Evolutionary conservation across 53 echinoderm and acorn worm genomes (phyloP), one percentile per base, ranked within the genome.

Genomic region (Zoroaster sp.): DNA sequence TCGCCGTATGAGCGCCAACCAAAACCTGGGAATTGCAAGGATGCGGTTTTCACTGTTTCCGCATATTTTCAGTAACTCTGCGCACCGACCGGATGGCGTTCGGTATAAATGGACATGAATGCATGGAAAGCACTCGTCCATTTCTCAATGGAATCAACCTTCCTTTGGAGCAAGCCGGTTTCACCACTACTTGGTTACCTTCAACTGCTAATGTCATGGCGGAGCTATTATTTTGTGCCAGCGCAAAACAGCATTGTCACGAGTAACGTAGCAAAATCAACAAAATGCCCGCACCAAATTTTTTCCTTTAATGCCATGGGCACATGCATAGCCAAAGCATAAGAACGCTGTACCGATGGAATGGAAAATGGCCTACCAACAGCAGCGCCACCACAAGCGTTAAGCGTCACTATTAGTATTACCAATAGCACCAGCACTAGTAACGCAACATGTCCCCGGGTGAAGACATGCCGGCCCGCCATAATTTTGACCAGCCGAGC

Each of bases 21-120:
- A 35, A 39, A 36, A 20, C 90, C 85, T 18, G 72, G 10, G 23
- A 51, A 87, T 3, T 74, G 54, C 15, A 49, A 34, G 3, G 86
- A 28, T 1, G 76, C 76, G 35, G 51, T 83, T 8, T 68, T 53
- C 1, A 90, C 76, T 18, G 65, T 41, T 35, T 75, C 75, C 21
- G 74, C 72, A 51, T 91, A 91, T 53, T 91, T n/a, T 90, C 4
- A 90, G 34, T 14, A 91, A 33, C 15, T 90, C 83, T 31, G 38
- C 39, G 10, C 76, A 83, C 30, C 70, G 66, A 20, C 31, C 1
- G 85, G 69, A 52, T 83, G 74, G 35, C 45, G 40, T 47, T 83
- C 68, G 14, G 83, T 28, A 52, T 75, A 85, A 9, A 91, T 46
- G 1, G 81, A 55, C 67, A 77, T 68, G 30, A 75, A 85, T 3